These are phyloP conservation scores for Helogale parvula DNA, from an alignment of 2,113 vertebrate species.

Conservation along the genomic window DNA sequence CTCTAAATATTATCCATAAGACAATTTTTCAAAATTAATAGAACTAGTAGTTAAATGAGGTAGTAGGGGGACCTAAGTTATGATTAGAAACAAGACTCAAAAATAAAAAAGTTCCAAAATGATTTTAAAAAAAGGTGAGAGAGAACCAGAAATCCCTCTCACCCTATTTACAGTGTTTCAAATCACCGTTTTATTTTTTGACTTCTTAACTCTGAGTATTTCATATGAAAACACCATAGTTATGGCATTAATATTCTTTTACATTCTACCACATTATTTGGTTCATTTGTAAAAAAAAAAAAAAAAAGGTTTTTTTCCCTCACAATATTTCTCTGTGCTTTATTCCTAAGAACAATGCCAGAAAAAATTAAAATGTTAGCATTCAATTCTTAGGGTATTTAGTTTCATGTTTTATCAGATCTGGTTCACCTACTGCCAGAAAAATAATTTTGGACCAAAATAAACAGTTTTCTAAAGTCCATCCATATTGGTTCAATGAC, in stretches of 20 bases:
- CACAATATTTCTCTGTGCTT: neutral
- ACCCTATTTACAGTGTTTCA: neutral
- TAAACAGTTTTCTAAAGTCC: neutral
- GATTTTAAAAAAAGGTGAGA: neutral
- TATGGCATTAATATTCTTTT: neutral
- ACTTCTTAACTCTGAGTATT: neutral
- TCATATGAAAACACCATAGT: neutral
- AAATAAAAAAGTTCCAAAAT: neutral
- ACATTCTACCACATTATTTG: neutral
- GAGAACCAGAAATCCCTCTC: accelerated
- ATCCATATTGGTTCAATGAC: neutral
- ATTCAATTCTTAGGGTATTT: neutral
- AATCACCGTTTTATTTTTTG: neutral
- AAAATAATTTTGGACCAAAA: neutral
- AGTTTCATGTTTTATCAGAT: neutral
- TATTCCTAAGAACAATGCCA: neutral
- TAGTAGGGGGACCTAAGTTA: neutral
- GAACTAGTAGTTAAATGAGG: neutral
- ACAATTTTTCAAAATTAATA: neutral
- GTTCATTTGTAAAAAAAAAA: neutral
- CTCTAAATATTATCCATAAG: neutral
- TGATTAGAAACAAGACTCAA: neutral
- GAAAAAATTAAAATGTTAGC: neutral
- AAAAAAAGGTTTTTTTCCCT: neutral
- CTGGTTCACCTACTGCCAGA: neutral